phyloP scores from a whole-genome alignment of 2,888 invertebrate genomes.

The Poecilobothrus nobilitatus region DNA sequence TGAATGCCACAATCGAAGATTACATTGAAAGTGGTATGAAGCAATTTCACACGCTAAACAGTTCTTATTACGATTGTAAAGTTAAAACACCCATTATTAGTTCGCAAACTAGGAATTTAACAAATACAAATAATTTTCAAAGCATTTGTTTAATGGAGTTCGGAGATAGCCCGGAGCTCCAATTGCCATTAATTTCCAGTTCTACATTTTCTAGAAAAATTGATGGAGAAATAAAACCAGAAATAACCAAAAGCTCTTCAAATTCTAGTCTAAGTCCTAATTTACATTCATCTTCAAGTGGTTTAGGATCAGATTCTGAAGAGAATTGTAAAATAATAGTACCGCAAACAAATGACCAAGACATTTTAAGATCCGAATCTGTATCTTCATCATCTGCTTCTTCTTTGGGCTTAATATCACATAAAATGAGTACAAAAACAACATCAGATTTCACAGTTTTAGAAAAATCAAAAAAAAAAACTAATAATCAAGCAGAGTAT shows the following conservation, averaged over 20 bases:
- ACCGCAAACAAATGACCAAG: conserved; percentile 11
- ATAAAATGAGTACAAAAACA: neutral
- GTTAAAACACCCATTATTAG: neutral
- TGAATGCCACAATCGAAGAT: conserved; percentile 4
- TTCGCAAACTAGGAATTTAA: neutral
- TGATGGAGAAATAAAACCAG: conserved; percentile 12
- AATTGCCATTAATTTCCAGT: conserved; percentile 62
- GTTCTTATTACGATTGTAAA: neutral
- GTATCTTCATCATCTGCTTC: neutral
- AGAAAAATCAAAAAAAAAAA: neutral
- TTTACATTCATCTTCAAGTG: conserved; percentile 58
- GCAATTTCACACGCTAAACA: neutral
- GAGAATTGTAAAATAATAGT: conserved; percentile 24
- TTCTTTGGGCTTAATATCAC: neutral
- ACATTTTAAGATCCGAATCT: neutral
- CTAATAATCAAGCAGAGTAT: no score
- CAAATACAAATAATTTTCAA: neutral
- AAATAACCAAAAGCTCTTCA: conserved; percentile 40
- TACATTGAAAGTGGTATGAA: neutral
- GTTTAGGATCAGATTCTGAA: conserved; percentile 46
- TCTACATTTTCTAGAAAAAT: conserved; percentile 43
- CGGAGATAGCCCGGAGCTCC: conserved; percentile 42
- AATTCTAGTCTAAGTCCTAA: conserved; percentile 63
- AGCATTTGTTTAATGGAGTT: neutral
- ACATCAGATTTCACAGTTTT: neutral